phyloP scores from a whole-genome alignment of 2,113 vertebrate species.

The Hirundichthys speculiger region DNA sequence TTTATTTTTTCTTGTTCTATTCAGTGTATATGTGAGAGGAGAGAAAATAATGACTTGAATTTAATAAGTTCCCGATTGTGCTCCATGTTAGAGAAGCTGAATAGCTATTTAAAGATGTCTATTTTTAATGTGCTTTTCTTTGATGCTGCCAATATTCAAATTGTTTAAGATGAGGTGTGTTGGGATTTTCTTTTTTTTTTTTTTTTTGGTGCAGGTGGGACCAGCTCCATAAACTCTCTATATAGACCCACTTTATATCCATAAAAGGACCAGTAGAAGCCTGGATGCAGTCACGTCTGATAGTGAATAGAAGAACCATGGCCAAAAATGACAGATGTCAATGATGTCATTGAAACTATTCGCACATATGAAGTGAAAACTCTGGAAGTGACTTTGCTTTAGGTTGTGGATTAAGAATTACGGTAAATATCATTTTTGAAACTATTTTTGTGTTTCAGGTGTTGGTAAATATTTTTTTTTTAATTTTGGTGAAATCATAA shows the following conservation, averaged over 20 bases:
- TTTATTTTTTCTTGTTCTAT: conserved; percentile 77
- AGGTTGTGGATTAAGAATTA: conserved; percentile 32
- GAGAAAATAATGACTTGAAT: conserved; percentile 89
- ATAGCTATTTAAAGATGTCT: conserved; percentile 85
- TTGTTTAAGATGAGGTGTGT: conserved; percentile 43
- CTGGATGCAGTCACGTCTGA: background rate
- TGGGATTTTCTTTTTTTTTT: conserved; percentile 50
- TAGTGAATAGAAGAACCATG: background rate
- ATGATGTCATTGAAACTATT: conserved; percentile 5
- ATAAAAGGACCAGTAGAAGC: conserved; percentile 16
- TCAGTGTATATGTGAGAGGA: conserved; percentile 79
- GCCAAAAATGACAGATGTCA: conserved; percentile 5
- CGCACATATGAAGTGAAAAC: conserved; percentile 4
- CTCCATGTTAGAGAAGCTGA: conserved; percentile 87
- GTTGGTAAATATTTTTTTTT: conserved; percentile 50
- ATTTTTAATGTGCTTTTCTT: conserved; percentile 87
- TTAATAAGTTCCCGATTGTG: conserved; percentile 81
- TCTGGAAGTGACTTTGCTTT: conserved; percentile 13
- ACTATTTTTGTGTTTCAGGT: conserved; percentile 55
- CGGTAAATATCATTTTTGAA: conserved; percentile 35
- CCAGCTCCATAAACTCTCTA: conserved; percentile 48
- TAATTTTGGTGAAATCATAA: conserved; percentile 41
- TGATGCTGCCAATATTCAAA: conserved; percentile 80
- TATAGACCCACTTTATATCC: conserved; percentile 13
- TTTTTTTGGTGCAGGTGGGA: conserved; percentile 59